Evolutionary conservation across 64 coral and sea anemone genomes (phyloP).

Genomic region (Actinia equina): DNA sequence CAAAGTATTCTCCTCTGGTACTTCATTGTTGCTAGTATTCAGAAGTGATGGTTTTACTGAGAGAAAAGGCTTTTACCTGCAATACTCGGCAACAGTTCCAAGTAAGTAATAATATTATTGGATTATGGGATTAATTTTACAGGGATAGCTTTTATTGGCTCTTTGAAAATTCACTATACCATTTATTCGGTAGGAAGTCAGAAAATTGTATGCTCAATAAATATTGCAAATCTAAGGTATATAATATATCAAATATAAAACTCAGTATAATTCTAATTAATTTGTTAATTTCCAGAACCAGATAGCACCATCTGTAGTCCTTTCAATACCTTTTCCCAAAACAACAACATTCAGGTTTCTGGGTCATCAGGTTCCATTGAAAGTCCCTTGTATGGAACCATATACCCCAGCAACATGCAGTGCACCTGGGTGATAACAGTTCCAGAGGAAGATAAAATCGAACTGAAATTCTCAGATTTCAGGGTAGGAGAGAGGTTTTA

Average conservation of each 20-base stretch:
- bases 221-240: no score
- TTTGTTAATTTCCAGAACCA: not conserved
- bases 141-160: no score
- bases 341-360: constrained; percentile 31
- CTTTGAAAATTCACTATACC: no score
- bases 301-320: not conserved
- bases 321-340: not conserved
- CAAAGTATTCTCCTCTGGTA: not conserved
- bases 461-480: constrained; percentile 35
- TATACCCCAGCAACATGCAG: constrained; percentile 57
- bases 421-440: constrained; percentile 58
- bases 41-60: not conserved
- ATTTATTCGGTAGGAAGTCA: no score
- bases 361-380: constrained; percentile 26
- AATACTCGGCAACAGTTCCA: not conserved
- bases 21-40: not conserved
- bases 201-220: no score
- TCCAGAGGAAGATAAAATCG: constrained; percentile 15
- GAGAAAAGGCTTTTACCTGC: not conserved
- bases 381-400: constrained; percentile 31
- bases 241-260: no score
- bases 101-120: not conserved
- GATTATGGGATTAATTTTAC: no score
- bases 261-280: not conserved
- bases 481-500: constrained; percentile 11